A percentile compares a stretch with the other conserved stretches of the same genome.
These are phyloP conservation scores for Laticauda colubrina DNA, from an alignment of 2,113 vertebrate species.

Conservation along the genomic window DNA sequence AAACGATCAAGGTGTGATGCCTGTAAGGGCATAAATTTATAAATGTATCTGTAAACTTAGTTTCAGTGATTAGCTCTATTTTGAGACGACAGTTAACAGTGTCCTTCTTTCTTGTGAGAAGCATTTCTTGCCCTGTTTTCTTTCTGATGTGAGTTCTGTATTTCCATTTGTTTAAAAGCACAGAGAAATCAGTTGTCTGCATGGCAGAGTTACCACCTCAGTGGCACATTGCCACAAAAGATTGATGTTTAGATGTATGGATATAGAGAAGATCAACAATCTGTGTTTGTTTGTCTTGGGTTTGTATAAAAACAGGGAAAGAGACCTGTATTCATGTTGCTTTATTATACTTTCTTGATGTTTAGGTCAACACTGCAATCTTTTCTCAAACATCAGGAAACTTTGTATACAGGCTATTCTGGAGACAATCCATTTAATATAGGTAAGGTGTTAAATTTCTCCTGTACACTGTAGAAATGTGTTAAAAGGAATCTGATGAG, in stretches of 20 bases:
- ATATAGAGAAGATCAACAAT: background rate
- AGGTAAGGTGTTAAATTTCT: slow-evolving; percentile 68
- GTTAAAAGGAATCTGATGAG: background rate
- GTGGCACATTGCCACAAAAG: background rate
- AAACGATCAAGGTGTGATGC: slow-evolving; percentile 82
- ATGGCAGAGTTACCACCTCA: background rate
- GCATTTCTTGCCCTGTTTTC: background rate
- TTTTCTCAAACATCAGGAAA: slow-evolving; percentile 83
- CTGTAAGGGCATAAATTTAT: background rate
- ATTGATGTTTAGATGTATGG: background rate
- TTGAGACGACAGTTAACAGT: background rate
- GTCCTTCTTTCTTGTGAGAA: background rate
- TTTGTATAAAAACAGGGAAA: background rate
- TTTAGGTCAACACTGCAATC: slow-evolving; percentile 87
- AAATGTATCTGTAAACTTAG: background rate
- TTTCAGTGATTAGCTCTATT: background rate
- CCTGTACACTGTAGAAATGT: background rate
- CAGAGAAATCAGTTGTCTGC: background rate
- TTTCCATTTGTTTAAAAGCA: background rate
- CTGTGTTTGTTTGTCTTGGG: background rate
- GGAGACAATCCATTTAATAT: slow-evolving; percentile 81
- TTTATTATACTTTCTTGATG: slow-evolving; percentile 18
- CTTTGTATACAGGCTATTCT: slow-evolving; percentile 33
- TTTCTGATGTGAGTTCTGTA: background rate
- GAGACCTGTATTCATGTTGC: background rate